phyloP scores from a whole-genome alignment of 2,888 invertebrate genomes.

The Linnaemya vulpina region DNA sequence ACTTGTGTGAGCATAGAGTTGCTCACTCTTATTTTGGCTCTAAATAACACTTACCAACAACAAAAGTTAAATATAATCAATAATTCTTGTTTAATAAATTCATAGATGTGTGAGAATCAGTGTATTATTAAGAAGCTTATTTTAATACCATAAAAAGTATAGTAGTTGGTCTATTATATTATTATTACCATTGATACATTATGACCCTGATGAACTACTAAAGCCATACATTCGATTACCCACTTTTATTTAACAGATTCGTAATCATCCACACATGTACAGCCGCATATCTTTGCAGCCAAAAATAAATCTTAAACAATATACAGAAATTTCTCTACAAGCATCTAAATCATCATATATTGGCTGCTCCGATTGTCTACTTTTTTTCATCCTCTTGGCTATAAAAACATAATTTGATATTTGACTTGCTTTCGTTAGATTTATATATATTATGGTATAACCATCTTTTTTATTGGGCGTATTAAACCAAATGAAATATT shows the following conservation, averaged over 20 bases:
- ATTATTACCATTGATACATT: background rate
- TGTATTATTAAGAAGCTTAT: too few relatives aligned
- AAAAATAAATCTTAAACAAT: background rate
- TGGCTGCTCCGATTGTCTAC: background rate
- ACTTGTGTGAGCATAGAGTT: too few relatives aligned
- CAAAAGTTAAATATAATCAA: too few relatives aligned
- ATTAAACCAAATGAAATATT: constrained; percentile 43
- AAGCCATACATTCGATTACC: background rate
- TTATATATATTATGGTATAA: background rate
- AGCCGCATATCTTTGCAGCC: too few relatives aligned
- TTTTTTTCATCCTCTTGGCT: constrained; percentile 30
- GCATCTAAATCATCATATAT: constrained; percentile 30
- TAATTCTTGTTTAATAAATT: too few relatives aligned
- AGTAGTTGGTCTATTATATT: too few relatives aligned
- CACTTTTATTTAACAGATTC: background rate
- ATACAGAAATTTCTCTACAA: background rate
- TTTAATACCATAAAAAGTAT: too few relatives aligned
- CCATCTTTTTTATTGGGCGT: constrained; percentile 1
- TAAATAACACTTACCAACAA: too few relatives aligned
- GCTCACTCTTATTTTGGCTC: too few relatives aligned
- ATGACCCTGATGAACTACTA: background rate
- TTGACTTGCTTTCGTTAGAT: constrained; percentile 51
- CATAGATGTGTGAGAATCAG: too few relatives aligned
- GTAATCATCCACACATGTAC: background rate
- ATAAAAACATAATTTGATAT: constrained; percentile 50